Conservation (phyloP, 92 coral and sea anemone genomes). For the Galaxea fascicularis region DNA sequence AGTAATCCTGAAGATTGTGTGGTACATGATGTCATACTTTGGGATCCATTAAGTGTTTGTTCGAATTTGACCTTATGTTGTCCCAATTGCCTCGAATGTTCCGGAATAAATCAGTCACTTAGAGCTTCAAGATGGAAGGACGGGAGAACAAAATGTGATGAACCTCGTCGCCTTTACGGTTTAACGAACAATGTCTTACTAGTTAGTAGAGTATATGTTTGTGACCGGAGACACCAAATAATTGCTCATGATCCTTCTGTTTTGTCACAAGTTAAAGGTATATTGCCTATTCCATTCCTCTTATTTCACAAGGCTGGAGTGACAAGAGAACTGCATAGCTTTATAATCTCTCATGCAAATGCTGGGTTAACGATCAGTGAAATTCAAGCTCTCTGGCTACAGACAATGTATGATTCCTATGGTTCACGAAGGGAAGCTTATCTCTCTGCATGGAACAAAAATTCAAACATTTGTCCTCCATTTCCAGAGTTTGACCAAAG, state of each 20-base stretch:
- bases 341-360: constrained; percentile 62
- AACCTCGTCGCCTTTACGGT: constrained; percentile 69
- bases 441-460: constrained; percentile 6
- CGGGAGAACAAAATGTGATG: constrained; percentile 48
- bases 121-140: constrained; percentile 71
- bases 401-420: constrained; percentile 52
- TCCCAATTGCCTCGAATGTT: constrained; percentile 53
- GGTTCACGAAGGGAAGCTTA: constrained; percentile 44
- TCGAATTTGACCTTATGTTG: constrained; percentile 37
- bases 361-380: constrained; percentile 70
- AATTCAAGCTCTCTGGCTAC: constrained; percentile 61
- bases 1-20: constrained; percentile 18
- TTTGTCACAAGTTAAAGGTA: constrained; percentile 53
- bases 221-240: constrained; percentile 63
- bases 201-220: too few relatives aligned
- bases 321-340: constrained; percentile 51
- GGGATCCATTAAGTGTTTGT: constrained; percentile 63
- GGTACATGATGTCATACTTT: constrained; percentile 46
- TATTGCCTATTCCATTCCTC: constrained; percentile 38
- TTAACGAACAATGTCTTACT: constrained; percentile 59
- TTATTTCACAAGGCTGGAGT: too few relatives aligned
- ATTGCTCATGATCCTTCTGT: constrained; percentile 59
- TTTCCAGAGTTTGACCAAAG: constrained; percentile 66
- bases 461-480: constrained; percentile 2
- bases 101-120: constrained; percentile 24